These are phyloP conservation scores for Spondyliosoma cantharus DNA, from an alignment of 2,797 vertebrate genomes.

Conservation along the genomic window DNA sequence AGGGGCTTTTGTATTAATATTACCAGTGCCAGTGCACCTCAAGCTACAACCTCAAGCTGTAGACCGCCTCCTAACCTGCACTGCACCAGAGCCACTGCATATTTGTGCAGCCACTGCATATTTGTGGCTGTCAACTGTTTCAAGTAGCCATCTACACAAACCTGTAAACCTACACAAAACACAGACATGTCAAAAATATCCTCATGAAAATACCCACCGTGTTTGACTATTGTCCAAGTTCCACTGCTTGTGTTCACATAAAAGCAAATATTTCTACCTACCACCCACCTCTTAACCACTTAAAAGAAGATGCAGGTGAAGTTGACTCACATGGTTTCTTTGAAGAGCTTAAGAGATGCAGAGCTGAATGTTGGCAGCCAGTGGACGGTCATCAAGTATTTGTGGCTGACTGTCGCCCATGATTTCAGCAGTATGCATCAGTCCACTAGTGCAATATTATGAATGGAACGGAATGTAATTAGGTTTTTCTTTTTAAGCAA, in stretches of 20 bases:
- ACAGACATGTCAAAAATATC: slow-evolving; percentile 45
- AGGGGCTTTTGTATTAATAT: too few relatives aligned
- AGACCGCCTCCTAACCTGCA: slow-evolving; percentile 31
- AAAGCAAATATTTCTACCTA: slow-evolving; percentile 18
- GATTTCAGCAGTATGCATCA: slow-evolving; percentile 4
- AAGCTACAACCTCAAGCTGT: too few relatives aligned
- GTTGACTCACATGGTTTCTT: slow-evolving; percentile 12
- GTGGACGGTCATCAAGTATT: slow-evolving; percentile 1
- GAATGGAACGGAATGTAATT: neutral
- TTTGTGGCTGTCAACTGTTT: slow-evolving; percentile 63
- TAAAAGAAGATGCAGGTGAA: slow-evolving; percentile 5
- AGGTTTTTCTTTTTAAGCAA: neutral
- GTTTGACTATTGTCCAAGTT: slow-evolving; percentile 32
- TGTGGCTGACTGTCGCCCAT: slow-evolving; percentile 9
- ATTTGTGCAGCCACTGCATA: slow-evolving; percentile 68
- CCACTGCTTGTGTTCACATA: slow-evolving; percentile 18
- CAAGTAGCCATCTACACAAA: slow-evolving; percentile 47
- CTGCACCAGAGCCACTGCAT: slow-evolving; percentile 55
- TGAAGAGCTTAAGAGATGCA: neutral
- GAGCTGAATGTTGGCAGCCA: neutral
- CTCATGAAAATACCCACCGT: slow-evolving; percentile 27
- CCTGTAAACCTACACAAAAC: slow-evolving; percentile 41
- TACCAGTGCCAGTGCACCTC: too few relatives aligned
- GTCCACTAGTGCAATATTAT: neutral
- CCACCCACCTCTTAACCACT: slow-evolving; percentile 4